Evolutionary conservation across 2,113 vertebrate species (phyloP), one percentile per base, ranked within the genome.

Genomic region (Nibea albiflora): DNA sequence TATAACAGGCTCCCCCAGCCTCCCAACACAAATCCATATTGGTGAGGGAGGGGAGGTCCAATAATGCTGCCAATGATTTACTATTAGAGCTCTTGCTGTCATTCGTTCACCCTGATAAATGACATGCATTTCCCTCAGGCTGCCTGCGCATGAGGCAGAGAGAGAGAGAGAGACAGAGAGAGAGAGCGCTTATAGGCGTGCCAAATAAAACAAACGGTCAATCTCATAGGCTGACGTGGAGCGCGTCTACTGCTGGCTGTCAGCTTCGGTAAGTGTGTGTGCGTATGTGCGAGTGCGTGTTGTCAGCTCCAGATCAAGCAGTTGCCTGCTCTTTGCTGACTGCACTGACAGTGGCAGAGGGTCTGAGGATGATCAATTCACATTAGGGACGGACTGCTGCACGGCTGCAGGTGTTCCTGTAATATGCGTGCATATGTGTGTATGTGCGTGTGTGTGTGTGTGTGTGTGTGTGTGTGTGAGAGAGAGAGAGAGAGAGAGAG

Each of bases 1-100:
- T 89, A 94, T 89, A 81, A 63, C 84, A 46, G 53, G 47, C 80
- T 74, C 69, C 67, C 58, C 14, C 65, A 73, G 68, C 83, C 84
- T 80, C 79, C 81, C 81, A 78, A 77, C 83, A 83, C 82, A 90
- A 88, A 92, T 91, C 91, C 84, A 92, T 91, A 89, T 46, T 77
- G 88, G 87, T 26, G 44, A 82, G 84, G 70, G 71, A 83, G 83
- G 73, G 76, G 76, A 66, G 83, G 84, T 84, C 81, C 82, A 84
- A 87, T 93, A 90, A 92, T 82, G 81, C 77, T 76, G 64, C 89
- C 80, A 66, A 84, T 93, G 90, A 94, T 92, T 92, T 92, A 94
- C 89, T 85, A 86, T 89, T 86, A 85, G 89, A 88, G 75, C 65
- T 83, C 83, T 82, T 5, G 84, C 87, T 84, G 86, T 90, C 89